Conservation (phyloP, 30 jellyfish, hydroid and myxozoan species). For the Calvadosia cruxmelitensis region DNA sequence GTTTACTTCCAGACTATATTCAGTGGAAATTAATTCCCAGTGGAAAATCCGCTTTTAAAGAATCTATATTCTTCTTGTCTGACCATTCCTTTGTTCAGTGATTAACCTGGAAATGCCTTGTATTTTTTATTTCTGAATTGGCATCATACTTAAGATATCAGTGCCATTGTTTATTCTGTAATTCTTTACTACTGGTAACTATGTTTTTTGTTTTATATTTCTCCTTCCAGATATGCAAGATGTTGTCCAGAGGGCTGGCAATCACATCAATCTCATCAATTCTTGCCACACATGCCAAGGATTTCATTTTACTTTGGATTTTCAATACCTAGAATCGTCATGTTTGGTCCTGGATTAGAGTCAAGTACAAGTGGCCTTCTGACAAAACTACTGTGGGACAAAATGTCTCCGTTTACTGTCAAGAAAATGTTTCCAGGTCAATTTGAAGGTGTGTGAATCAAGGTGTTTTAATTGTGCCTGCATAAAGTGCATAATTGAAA, state of each 20-base stretch:
- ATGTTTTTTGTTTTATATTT: not conserved
- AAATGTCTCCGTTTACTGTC: conserved; percentile 61
- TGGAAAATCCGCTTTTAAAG: too few species aligned
- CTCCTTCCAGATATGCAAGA: conserved; percentile 41
- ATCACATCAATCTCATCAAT: conserved; percentile 1
- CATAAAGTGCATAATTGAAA: too few species aligned
- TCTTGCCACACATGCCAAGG: conserved; percentile 52
- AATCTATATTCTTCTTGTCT: too few species aligned
- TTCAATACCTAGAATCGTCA: conserved; percentile 69
- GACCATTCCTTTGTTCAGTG: too few species aligned
- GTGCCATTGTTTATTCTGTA: too few species aligned
- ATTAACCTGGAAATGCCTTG: too few species aligned
- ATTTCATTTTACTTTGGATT: conserved; percentile 68
- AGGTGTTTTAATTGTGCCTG: too few species aligned
- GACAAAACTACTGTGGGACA: conserved; percentile 55
- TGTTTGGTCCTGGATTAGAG: conserved; percentile 98
- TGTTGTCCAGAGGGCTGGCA: conserved; percentile 87
- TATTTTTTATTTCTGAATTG: too few species aligned
- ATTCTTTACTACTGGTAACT: too few species aligned
- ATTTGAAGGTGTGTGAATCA: conserved; percentile 90
- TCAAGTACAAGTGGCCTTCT: conserved; percentile 71
- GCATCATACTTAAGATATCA: too few species aligned
- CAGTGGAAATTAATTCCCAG: too few species aligned
- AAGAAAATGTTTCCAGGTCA: conserved; percentile 97
- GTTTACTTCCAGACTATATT: too few species aligned